Percentiles rank a stretch among this genome's conserved stretches.
Conservation (phyloP, 2,113 vertebrate genomes). For the Chloroceryle aenea region DNA sequence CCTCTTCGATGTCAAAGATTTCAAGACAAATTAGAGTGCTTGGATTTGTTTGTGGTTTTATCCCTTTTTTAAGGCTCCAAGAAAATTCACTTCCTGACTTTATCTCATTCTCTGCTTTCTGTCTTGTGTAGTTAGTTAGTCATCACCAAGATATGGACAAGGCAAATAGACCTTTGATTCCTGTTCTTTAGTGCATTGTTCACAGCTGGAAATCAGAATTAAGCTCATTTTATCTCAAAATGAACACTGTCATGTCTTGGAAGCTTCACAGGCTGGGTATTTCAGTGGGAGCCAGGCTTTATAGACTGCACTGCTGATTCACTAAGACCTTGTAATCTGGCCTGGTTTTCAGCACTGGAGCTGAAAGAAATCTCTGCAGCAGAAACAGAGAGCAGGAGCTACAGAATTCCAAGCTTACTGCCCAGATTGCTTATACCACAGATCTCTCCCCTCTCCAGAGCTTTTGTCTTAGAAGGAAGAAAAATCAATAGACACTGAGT, state of each 20-base stretch:
- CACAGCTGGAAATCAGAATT: not conserved
- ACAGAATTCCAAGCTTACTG: not conserved
- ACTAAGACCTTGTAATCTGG: not conserved
- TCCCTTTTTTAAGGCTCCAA: not conserved
- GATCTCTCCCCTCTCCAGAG: not conserved
- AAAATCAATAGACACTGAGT: not conserved
- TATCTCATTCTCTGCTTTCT: not conserved
- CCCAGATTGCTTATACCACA: not conserved
- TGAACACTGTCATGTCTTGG: not conserved
- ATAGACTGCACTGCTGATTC: not conserved
- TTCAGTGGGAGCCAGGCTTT: not conserved
- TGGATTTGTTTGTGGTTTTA: not conserved
- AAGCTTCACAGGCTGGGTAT: not conserved
- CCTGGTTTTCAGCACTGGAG: not conserved
- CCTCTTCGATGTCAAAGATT: not conserved
- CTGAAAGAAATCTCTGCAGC: not conserved
- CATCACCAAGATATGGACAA: not conserved
- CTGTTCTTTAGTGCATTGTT: not conserved
- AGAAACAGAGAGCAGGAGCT: not conserved
- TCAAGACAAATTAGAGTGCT: not conserved
- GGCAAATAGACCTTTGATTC: not conserved
- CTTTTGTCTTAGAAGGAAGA: not conserved
- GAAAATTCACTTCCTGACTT: not conserved
- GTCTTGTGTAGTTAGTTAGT: not conserved
- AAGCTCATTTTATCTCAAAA: slow-evolving; percentile 5